phyloP scores from a whole-genome alignment of 2,888 invertebrate genomes.

The Dasysyrphus albostriatus region DNA sequence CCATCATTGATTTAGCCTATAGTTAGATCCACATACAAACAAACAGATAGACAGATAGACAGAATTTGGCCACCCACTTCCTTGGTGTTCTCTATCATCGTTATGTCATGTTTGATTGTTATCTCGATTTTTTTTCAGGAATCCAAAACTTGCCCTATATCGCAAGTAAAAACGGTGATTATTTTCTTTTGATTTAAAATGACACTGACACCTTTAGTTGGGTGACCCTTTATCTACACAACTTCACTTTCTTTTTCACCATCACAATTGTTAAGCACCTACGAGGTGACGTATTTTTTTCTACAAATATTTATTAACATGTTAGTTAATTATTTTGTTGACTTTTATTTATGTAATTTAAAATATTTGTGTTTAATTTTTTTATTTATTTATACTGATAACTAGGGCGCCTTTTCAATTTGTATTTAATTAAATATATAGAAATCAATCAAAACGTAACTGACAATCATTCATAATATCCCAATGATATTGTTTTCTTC shows the following conservation, averaged over 20 bases:
- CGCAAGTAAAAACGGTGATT: too few species aligned
- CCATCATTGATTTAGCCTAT: too few species aligned
- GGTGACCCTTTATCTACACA: neutral
- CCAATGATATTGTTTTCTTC: constrained; percentile 31
- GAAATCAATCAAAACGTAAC: constrained; percentile 68
- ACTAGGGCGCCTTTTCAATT: constrained; percentile 24
- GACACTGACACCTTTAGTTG: too few species aligned
- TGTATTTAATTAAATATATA: constrained; percentile 26
- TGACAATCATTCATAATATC: constrained; percentile 55
- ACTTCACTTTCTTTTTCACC: neutral
- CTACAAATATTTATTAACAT: neutral
- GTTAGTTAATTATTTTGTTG: neutral
- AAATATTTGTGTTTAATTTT: constrained; percentile 6
- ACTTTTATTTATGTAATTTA: constrained; percentile 13
- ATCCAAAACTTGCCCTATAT: too few species aligned
- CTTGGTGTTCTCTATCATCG: too few species aligned
- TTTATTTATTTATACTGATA: constrained; percentile 43
- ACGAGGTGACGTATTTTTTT: neutral
- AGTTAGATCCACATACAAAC: too few species aligned
- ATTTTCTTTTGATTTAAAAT: too few species aligned
- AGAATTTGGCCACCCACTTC: too few species aligned
- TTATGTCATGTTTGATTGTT: too few species aligned
- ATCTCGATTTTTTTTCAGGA: too few species aligned
- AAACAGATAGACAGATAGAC: too few species aligned
- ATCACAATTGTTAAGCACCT: neutral